Evolutionary conservation across 2,797 vertebrate species (phyloP), one percentile per base, ranked within the genome.

Genomic region (Micrastur ruficollis): DNA sequence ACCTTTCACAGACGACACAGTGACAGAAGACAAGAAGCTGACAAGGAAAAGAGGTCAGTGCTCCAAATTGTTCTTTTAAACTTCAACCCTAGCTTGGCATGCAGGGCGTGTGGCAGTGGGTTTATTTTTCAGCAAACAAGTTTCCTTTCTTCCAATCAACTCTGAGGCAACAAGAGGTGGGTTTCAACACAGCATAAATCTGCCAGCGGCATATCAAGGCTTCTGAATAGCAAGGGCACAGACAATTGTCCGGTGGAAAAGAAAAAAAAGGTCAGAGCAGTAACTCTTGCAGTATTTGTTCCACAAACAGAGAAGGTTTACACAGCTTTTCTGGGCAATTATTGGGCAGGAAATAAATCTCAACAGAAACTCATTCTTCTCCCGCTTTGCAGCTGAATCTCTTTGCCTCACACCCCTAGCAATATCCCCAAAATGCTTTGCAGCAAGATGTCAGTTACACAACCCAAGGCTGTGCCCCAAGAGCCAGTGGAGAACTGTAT

Each of bases 271-370:
- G 85, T 97, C 97, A 97, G 87, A 90, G 96, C 96, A 95, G 70
- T 97, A 98, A 95, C 93, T 93, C 95, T 96, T 93, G 88, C 68
- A 65, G 93, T 85, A 88, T 90, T 95, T 95, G 90, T 97, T 97
- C 96, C 96, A 96, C 95, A 97, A 94, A 96, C 89, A 94, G 95
- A 97, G 95, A 86, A 93, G 97, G 96, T 94, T 97, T 96, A 94
- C 92, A 87, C 74, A 85, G 88, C 91, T 96, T 97, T 94, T 93
- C 95, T 86, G 67, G 75, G 82, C 90, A 97, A 95, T 97, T 97
- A 97, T 97, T 94, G 88, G 93, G 94, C 88, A 97, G 95, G 93
- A 97, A 96, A 97, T 97, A 97, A 97, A 98, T 98, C 97, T 96
- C 87, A 74, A 90, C 59, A 90, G 95, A 96, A 94, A 82, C 66